These are phyloP conservation scores for Mormyrus hasselquistii DNA, from an alignment of 2,797 vertebrate genomes.

Conservation along the genomic window DNA sequence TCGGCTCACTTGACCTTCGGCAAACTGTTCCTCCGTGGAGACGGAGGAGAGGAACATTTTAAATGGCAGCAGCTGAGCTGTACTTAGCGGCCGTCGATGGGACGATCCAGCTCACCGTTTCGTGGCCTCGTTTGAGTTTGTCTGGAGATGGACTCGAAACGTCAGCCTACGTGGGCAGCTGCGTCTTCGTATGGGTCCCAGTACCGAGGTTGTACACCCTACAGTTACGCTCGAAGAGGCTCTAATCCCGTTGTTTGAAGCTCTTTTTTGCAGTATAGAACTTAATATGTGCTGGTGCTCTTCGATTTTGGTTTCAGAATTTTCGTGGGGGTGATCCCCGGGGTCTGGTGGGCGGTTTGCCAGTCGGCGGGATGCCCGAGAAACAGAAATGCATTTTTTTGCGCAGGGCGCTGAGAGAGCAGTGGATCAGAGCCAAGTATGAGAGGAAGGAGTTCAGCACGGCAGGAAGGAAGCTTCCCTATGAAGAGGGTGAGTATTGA, in stretches of 20 bases:
- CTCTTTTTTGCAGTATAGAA: neutral
- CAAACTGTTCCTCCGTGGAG: neutral
- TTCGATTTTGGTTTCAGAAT: neutral
- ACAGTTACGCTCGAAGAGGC: neutral
- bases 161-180: neutral
- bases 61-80: neutral
- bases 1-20: conserved; percentile 20
- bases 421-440: conserved; percentile 85
- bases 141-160: neutral
- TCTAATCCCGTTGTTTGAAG: neutral
- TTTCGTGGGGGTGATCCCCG: neutral
- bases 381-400: conserved; percentile 6
- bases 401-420: conserved; percentile 73
- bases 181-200: neutral
- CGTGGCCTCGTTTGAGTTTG: neutral
- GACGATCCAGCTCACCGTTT: neutral
- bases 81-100: neutral
- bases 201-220: neutral
- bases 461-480: conserved; percentile 47
- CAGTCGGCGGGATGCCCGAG: neutral
- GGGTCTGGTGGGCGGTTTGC: neutral
- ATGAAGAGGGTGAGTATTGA: conserved; percentile 63
- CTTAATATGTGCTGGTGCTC: neutral
- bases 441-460: conserved; percentile 73
- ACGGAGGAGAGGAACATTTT: neutral